phyloP scores from a whole-genome alignment of 2,113 vertebrate species.

The Aramus guarauna region DNA sequence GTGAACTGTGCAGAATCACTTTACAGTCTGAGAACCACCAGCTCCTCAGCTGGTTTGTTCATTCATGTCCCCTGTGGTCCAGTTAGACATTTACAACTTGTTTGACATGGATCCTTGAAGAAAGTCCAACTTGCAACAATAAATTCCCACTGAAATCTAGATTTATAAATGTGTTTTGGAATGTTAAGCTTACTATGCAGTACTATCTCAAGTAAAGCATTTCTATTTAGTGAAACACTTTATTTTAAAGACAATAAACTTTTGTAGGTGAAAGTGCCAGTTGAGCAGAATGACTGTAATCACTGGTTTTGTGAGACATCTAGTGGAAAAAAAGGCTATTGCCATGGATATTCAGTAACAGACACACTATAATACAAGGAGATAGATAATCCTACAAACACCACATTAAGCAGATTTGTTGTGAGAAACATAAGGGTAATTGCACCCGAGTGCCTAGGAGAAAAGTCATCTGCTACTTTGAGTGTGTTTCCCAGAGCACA shows the following conservation, averaged over 20 bases:
- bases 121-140: not conserved
- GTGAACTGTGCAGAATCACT: not conserved
- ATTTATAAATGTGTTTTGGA: not conserved
- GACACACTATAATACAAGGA: too few relatives aligned
- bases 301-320: conserved; percentile 61
- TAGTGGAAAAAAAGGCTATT: conserved; percentile 31
- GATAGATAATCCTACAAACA: not conserved
- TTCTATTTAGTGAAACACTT: not conserved
- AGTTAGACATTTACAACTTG: not conserved
- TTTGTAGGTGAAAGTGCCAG: not conserved
- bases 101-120: not conserved
- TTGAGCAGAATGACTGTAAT: not conserved
- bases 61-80: not conserved
- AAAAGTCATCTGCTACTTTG: not conserved
- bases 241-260: not conserved
- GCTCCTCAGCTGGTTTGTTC: not conserved
- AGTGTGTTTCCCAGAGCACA: not conserved
- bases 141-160: not conserved
- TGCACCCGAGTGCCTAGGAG: not conserved
- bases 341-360: not conserved
- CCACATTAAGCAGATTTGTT: not conserved
- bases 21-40: not conserved
- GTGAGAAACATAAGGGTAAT: not conserved
- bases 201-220: not conserved
- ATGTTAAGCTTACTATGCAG: not conserved